phyloP scores from a whole-genome alignment of 30 jellyfish, hydroid and myxozoan genomes.

The Haliclystus octoradiatus region DNA sequence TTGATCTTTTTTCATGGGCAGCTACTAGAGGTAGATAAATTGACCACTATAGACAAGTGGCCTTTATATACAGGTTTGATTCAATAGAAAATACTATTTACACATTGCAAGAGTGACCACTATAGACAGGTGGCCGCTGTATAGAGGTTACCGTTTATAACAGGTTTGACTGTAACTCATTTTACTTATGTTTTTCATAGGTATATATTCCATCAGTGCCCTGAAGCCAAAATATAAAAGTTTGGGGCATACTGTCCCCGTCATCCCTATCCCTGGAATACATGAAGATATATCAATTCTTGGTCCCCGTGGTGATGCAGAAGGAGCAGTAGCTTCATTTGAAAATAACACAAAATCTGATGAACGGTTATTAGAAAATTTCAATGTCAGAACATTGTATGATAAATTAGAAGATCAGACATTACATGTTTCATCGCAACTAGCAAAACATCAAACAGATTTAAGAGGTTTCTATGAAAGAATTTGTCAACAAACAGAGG shows the following conservation, averaged over 20 bases:
- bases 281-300: slow-evolving; percentile 43
- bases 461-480: slow-evolving; percentile 92
- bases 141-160: too few relatives aligned
- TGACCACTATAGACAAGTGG: too few relatives aligned
- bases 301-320: slow-evolving; percentile 85
- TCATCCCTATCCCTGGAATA: slow-evolving; percentile 90
- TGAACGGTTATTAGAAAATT: slow-evolving; percentile 83
- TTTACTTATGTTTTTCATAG: slow-evolving; percentile 20
- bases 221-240: slow-evolving; percentile 87
- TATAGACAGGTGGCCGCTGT: too few relatives aligned
- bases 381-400: slow-evolving; percentile 87
- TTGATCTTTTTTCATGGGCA: too few relatives aligned
- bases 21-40: too few relatives aligned
- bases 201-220: slow-evolving; percentile 64
- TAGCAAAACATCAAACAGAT: slow-evolving; percentile 93
- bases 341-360: neutral
- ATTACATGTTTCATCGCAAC: slow-evolving; percentile 86
- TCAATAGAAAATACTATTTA: too few relatives aligned
- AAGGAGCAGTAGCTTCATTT: slow-evolving; percentile 39
- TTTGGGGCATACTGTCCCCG: slow-evolving; percentile 97
- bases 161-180: too few relatives aligned
- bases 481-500: slow-evolving; percentile 95
- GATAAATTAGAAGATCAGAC: slow-evolving; percentile 97
- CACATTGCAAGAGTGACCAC: too few relatives aligned
- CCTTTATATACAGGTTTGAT: too few relatives aligned